Conservation (phyloP, 2,113 vertebrate genomes). For the Irena cyanogastra region DNA sequence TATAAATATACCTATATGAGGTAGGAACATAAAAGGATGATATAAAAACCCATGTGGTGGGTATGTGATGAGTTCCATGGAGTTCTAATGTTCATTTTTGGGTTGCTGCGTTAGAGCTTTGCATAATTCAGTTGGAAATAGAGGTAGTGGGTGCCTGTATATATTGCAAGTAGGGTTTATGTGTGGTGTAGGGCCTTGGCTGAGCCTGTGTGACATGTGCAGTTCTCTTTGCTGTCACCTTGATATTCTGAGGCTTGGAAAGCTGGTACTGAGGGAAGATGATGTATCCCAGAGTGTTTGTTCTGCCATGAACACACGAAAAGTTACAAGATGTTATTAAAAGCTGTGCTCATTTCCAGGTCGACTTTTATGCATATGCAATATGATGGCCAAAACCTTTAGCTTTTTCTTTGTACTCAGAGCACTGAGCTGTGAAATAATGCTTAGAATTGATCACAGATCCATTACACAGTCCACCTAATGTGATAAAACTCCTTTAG, state of each 20-base stretch:
- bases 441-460: slow-evolving; percentile 9
- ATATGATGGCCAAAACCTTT: slow-evolving; percentile 23
- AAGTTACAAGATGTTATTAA: neutral
- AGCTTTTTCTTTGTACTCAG: slow-evolving; percentile 37
- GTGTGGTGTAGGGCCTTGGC: neutral
- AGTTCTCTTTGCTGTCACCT: neutral
- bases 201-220: neutral
- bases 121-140: neutral
- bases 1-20: neutral
- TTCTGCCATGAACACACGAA: neutral
- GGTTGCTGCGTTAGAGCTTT: neutral
- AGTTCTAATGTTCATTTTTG: neutral
- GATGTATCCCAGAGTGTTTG: neutral
- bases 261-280: neutral
- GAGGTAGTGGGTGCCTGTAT: neutral
- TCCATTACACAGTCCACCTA: neutral
- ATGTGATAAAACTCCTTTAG: slow-evolving; percentile 8
- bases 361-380: neutral
- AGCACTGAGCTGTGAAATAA: slow-evolving; percentile 54
- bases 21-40: neutral
- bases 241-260: neutral
- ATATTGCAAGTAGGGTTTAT: neutral
- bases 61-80: neutral
- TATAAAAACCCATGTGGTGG: neutral
- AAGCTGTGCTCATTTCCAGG: neutral